Evolutionary conservation across 2,113 vertebrate genomes (phyloP), one percentile per base, ranked within the genome.

Genomic region (Prietella phreatophila): DNA sequence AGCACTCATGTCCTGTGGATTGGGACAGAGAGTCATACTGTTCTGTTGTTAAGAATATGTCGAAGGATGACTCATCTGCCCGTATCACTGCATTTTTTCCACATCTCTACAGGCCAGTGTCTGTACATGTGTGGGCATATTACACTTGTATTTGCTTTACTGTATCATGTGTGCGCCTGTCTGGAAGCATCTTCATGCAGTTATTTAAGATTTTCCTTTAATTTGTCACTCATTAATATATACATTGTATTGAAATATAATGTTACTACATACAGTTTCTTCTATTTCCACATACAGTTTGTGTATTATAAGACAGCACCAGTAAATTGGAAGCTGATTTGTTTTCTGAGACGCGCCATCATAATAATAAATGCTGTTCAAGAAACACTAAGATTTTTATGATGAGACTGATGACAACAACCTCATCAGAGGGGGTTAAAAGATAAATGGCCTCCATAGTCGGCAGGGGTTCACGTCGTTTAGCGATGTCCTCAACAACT

Each of bases 381-480:
- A 82, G 56, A 15, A 58, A 60, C 33, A 30, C 39, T 50, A 47
- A 33, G 19, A 71, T 61, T 80, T 79, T 60, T 58, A 69, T 2
- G 0, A 56, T 53, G 78, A 61, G 78, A 33, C 33, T 75, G 19
- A 22, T 4, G 42, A 42, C 73, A 9, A 69, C 88, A 93, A 99
- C 98, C 96, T 99, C 97, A 78, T 99, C 97, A 0, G 96, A 96
- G 0, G 98, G 98, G 2, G 97, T 98, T 94, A 99, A 97, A 92
- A 99, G 97, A 82, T 98, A 99, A 91, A 99, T 98, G 3, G 98
- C 98, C 92, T 99, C 98, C 96, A 99, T 96, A 93, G 96, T 99
- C 89, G 98, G 98, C 39, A 99, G 95, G 0, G 98, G 98, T 91
- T 99, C 98, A 86, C 98, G 95, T 69, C 94, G 94, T 93, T 99